Conservation (phyloP, 1,140 invertebrate species). For the Lasaia peninsularis region DNA sequence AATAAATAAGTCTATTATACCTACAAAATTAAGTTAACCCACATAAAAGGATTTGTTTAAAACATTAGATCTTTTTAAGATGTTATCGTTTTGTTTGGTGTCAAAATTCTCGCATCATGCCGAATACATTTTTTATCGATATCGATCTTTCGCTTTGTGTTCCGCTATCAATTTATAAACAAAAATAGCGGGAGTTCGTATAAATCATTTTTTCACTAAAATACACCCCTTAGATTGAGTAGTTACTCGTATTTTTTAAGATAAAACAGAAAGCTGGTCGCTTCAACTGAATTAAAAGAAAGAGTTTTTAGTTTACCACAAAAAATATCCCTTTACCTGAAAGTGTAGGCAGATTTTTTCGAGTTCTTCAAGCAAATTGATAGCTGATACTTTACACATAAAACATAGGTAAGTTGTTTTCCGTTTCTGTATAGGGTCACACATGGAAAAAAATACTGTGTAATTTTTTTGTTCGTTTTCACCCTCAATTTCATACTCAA, state of each 20-base stretch:
- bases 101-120: conserved; percentile 75
- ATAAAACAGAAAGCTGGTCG: too few relatives aligned
- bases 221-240: conserved; percentile 3
- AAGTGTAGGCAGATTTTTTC: too few relatives aligned
- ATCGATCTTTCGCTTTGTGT: conserved; percentile 63
- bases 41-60: conserved; percentile 75
- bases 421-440: too few relatives aligned
- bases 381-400: too few relatives aligned
- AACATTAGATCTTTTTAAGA: conserved; percentile 72
- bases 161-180: conserved; percentile 63
- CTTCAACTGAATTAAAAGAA: conserved; percentile 15
- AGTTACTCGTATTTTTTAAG: too few relatives aligned
- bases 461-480: too few relatives aligned
- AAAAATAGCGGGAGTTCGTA: conserved; percentile 72
- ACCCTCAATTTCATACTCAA: too few relatives aligned
- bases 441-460: too few relatives aligned
- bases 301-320: conserved; percentile 30
- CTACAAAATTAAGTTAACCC: conserved; percentile 68
- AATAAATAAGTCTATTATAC: conserved; percentile 62
- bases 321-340: too few relatives aligned
- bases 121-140: conserved; percentile 68
- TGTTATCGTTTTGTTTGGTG: conserved; percentile 72
- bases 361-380: too few relatives aligned
- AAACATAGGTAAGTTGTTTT: too few relatives aligned
- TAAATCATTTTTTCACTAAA: conserved; percentile 58